Evolutionary conservation across 2,888 invertebrate species (phyloP).

Genomic region (Morinoia aosen): DNA sequence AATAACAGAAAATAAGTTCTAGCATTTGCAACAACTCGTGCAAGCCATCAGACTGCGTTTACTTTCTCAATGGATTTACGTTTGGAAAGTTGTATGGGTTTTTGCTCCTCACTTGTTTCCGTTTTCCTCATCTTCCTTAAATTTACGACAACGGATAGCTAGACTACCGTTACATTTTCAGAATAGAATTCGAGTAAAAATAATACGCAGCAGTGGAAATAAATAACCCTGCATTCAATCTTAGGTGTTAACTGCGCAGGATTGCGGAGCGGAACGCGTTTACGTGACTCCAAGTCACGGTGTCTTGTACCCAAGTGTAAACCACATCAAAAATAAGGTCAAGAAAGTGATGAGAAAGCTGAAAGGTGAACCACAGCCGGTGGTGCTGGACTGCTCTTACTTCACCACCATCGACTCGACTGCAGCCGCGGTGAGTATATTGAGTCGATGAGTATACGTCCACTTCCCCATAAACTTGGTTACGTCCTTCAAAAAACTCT

Average conservation of each 20-base stretch:
- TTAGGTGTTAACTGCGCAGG: background rate
- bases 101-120: too few species aligned
- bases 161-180: too few species aligned
- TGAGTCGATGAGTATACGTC: too few species aligned
- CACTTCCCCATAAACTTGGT: too few species aligned
- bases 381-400: constrained; percentile 65
- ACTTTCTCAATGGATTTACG: too few species aligned
- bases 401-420: constrained; percentile 65
- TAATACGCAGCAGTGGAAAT: background rate
- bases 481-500: too few species aligned
- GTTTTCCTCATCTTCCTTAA: too few species aligned
- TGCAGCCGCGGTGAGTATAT: constrained; percentile 62
- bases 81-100: too few species aligned
- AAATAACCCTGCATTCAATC: background rate
- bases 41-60: too few species aligned
- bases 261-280: constrained; percentile 19
- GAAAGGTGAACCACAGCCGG: constrained; percentile 59
- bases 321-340: constrained; percentile 63
- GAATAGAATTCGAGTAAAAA: background rate
- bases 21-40: too few species aligned
- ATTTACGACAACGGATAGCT: too few species aligned
- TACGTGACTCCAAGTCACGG: constrained; percentile 66
- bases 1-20: too few species aligned
- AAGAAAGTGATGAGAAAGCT: constrained; percentile 62
- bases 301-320: constrained; percentile 63